Conservation (phyloP, 2,888 invertebrate species). For the Lysandra coridon region DNA sequence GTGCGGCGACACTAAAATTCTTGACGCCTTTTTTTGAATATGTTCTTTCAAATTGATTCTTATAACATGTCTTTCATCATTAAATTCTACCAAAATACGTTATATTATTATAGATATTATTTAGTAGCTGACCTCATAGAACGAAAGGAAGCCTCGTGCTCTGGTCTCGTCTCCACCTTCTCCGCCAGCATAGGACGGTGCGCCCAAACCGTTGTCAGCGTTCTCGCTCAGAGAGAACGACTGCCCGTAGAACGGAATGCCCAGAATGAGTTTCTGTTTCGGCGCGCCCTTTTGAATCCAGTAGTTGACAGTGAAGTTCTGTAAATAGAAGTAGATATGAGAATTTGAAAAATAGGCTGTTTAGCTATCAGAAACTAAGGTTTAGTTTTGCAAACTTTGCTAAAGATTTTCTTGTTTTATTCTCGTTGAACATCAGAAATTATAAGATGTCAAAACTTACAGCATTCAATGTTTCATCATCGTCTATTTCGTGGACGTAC, state of each 20-base stretch:
- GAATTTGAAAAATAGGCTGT: not conserved
- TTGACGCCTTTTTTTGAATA: not conserved
- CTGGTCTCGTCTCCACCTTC: slow-evolving; percentile 94
- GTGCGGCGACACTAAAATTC: not conserved
- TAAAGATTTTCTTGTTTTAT: no score
- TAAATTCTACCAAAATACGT: not conserved
- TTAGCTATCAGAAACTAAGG: no score
- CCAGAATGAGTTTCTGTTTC: slow-evolving; percentile 89
- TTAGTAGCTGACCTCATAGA: slow-evolving; percentile 85
- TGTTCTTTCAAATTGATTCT: not conserved
- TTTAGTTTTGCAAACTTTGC: no score
- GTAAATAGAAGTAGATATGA: slow-evolving; percentile 31
- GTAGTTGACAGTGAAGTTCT: slow-evolving; percentile 93
- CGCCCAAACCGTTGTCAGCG: slow-evolving; percentile 84
- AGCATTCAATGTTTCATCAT: slow-evolving; percentile 88
- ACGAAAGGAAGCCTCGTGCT: slow-evolving; percentile 92
- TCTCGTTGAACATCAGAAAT: not conserved
- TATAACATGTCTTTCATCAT: not conserved
- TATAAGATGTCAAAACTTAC: slow-evolving; percentile 60
- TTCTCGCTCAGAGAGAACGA: slow-evolving; percentile 89
- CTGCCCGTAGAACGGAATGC: slow-evolving; percentile 94
- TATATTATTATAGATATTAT: not conserved
- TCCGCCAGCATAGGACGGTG: slow-evolving; percentile 91
- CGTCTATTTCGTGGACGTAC: slow-evolving; percentile 87
- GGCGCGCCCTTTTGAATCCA: slow-evolving; percentile 92